Evolutionary conservation across 2,888 invertebrate species (phyloP).

Genomic region (Keiferia lycopersicella): DNA sequence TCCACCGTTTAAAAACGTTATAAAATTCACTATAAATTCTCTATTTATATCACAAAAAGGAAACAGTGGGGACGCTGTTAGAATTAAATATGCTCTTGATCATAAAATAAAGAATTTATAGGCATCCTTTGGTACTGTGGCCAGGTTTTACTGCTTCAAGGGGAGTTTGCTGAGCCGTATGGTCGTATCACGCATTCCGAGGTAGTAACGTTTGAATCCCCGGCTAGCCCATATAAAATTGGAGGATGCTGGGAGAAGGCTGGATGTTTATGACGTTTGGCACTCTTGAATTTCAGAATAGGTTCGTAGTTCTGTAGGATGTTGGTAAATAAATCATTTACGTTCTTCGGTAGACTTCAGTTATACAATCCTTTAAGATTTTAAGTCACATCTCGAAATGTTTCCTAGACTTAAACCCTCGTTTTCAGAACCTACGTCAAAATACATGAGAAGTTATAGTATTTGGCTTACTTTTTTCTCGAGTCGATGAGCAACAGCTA

Average conservation of each 20-base stretch:
- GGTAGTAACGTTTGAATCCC: conserved; percentile 46
- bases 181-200: conserved; percentile 67
- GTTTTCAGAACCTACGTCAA: no score
- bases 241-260: neutral
- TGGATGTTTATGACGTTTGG: neutral
- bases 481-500: no score
- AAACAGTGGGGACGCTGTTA: conserved; percentile 70
- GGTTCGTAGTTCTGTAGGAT: no score
- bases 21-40: conserved; percentile 69
- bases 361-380: no score
- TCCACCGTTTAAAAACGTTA: conserved; percentile 57
- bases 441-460: no score
- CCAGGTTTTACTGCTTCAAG: conserved; percentile 77
- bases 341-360: no score
- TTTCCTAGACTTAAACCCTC: no score
- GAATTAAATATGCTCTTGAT: conserved; percentile 78
- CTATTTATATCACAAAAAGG: conserved; percentile 73
- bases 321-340: neutral
- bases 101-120: conserved; percentile 81
- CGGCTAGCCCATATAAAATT: conserved; percentile 7
- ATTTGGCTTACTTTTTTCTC: no score
- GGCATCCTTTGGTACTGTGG: conserved; percentile 78
- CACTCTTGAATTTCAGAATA: neutral
- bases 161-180: conserved; percentile 74
- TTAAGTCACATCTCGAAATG: no score